Conservation (phyloP, 2,888 invertebrate genomes). For the Pteria penguin region DNA sequence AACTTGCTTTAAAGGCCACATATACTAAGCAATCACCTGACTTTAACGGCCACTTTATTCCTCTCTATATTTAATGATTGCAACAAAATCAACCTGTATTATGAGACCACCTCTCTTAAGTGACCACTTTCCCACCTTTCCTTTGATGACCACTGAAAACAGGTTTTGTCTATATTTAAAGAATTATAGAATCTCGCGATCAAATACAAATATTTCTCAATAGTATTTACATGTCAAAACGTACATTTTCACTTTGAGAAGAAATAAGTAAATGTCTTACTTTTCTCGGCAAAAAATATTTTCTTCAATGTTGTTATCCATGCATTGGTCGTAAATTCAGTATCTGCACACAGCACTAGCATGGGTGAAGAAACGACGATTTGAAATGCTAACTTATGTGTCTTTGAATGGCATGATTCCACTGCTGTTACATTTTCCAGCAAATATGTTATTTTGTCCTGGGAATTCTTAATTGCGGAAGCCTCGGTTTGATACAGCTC, state of each 20-base stretch:
- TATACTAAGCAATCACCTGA: too few relatives aligned
- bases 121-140: too few relatives aligned
- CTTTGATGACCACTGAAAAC: neutral
- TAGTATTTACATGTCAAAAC: too few relatives aligned
- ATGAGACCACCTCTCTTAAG: too few relatives aligned
- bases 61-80: too few relatives aligned
- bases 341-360: conserved; percentile 61
- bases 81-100: too few relatives aligned
- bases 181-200: too few relatives aligned
- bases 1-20: too few relatives aligned
- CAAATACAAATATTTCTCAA: too few relatives aligned
- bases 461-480: conserved; percentile 44
- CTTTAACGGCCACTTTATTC: too few relatives aligned
- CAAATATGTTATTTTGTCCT: conserved; percentile 64
- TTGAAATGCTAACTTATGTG: conserved; percentile 68
- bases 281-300: conserved; percentile 63
- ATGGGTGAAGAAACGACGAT: conserved; percentile 63
- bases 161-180: neutral
- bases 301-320: conserved; percentile 65
- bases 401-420: conserved; percentile 63
- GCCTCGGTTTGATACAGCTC: conserved; percentile 64
- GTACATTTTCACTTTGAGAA: too few relatives aligned
- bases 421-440: conserved; percentile 66
- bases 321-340: conserved; percentile 59
- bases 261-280: neutral